phyloP scores from a whole-genome alignment of 2,113 vertebrate genomes.

The Petromus typicus region DNA sequence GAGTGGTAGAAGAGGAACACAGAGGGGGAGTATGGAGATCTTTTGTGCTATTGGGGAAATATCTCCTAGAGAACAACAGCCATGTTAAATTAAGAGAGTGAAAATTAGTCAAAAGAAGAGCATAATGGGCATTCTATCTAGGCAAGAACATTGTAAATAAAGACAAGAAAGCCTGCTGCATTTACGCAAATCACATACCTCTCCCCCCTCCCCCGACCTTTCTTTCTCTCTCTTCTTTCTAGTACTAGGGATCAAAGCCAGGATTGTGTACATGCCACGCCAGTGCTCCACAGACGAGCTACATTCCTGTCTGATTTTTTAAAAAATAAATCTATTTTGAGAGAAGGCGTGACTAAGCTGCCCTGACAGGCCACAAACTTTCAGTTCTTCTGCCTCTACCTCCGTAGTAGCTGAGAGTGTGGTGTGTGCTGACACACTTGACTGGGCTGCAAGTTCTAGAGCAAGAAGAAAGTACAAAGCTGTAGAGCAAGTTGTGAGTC shows the following conservation, averaged over 20 bases:
- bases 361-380: not conserved
- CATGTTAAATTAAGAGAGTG: not conserved
- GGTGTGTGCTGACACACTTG: too few relatives aligned
- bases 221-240: not conserved
- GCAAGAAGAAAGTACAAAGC: not conserved
- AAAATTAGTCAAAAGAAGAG: slow-evolving; percentile 3
- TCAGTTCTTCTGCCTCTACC: not conserved
- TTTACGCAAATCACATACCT: not conserved
- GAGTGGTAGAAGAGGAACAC: not conserved
- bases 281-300: not conserved
- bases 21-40: not conserved
- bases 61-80: not conserved
- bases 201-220: not conserved
- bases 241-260: not conserved
- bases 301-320: not conserved
- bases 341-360: not conserved
- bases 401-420: not conserved
- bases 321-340: not conserved
- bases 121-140: not conserved
- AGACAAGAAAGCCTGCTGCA: not conserved
- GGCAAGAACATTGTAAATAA: not conserved
- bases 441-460: not conserved
- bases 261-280: not conserved
- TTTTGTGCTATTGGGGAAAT: not conserved
- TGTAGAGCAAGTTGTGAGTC: not conserved